Base-by-base conservation (phyloP, 2,797 vertebrate genomes). In the Etheostoma perlongum region DNA sequence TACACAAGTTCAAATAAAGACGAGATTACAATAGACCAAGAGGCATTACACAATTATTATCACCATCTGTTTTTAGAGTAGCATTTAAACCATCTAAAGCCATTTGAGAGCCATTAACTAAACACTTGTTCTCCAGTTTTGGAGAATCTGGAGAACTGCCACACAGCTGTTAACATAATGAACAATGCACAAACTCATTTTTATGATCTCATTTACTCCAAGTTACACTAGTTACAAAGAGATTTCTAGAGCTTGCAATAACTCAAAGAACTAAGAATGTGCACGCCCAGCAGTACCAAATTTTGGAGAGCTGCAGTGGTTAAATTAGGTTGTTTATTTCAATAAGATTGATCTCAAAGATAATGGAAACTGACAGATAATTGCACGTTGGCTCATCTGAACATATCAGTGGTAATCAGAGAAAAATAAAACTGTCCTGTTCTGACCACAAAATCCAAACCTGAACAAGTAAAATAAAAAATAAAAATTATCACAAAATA, bases 351-450 rank as follows among this genome's bases (percentile, higher is more conserved):
- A 90, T 79, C 48, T 63, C 30, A 15, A 23, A 74, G 86, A 83
- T 88, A 85, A 89, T 83, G 52, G 52, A 74, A 76, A 52, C 47
- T 44, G 74, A 75, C 46, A 81, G 76, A 86, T 86, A 81, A 88
- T 79, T 69, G 57, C 40, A 71, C 0, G 19, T 55, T 21, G 67
- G 52, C 52, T 79, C 68, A 72, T 85, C 57, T 79, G 75, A 72
- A 79, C 64, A 72, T 78, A 74, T 76, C 64, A 84, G 76, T 21
- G 54, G 55, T 60, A 77, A 72, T 77, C 71, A 82, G 76, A 78
- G 49, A 83, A 69, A 64, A 69, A 58, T 70, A 46, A 9, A 72
- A 71, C 62, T 62, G 60, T 54, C 72, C 6, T 30, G 21, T 61
- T 82, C 2, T 16, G 19, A 68, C 36, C 36, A 58, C n/a, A 70